Evolutionary conservation across 2,113 vertebrate genomes (phyloP).

Genomic region (Daubentonia madagascariensis): DNA sequence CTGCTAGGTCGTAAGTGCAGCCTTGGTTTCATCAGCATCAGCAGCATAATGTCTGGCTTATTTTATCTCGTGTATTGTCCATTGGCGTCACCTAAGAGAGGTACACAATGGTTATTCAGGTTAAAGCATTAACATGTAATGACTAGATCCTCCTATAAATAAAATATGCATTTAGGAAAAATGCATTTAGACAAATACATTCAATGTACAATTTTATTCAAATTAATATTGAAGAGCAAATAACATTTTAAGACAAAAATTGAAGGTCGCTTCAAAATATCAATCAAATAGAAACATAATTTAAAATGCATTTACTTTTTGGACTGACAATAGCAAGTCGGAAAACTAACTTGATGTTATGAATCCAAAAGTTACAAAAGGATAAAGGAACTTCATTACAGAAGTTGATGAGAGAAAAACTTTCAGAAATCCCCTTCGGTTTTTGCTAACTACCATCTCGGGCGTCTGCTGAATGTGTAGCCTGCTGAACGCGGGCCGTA

Average conservation of each 20-base stretch:
- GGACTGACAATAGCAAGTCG: background rate
- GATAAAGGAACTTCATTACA: background rate
- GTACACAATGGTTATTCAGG: background rate
- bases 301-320: background rate
- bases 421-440: background rate
- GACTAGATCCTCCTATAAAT: background rate
- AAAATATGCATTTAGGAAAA: background rate
- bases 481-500: no score
- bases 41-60: background rate
- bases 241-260: background rate
- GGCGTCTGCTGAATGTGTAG: background rate
- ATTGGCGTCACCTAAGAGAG: background rate
- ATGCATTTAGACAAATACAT: background rate
- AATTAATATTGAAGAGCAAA: slow-evolving; percentile 22
- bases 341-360: rapidly evolving
- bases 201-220: background rate
- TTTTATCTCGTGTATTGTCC: no score
- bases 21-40: background rate
- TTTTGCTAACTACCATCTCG: background rate
- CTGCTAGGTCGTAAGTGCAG: background rate
- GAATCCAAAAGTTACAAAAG: background rate
- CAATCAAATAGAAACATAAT: background rate
- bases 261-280: background rate
- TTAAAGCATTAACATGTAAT: background rate
- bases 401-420: background rate